Base-by-base conservation (phyloP, 2,113 vertebrate species). In the Anser brachyrhynchus region DNA sequence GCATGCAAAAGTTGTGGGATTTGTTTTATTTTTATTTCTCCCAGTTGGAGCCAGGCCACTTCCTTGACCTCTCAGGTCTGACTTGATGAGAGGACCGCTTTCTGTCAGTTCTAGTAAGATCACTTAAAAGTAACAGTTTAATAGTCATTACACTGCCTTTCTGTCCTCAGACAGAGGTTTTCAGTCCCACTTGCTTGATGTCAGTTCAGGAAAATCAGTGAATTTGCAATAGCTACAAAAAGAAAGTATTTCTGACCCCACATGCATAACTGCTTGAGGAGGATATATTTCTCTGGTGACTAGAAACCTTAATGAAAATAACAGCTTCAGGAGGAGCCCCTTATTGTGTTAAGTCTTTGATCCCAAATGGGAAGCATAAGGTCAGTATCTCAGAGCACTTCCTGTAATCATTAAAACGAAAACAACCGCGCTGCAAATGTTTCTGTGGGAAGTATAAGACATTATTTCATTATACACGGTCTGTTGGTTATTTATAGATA, bases 401-500 rank as follows among this genome's bases (percentile, higher is more conserved):
- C 35, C 52, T 19, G 17, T 61, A 76, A 86, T 70, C 58, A 49
- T 62, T 54, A 73, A 66, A 64, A 73, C 13, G 13, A 59, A 69
- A 90, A 76, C 33, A 84, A 70, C 3, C 3, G 9, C 25, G 35
- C 13, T 33, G 41, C 61, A 77, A 67, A 87, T 41, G 37, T 8
- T 69, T 89, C 57, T 51, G 31, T 51, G 37, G 33, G 59, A 90
- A 81, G 57, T 26, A 28, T 28, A 81, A 74, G 25, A n/a, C 49
- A 65, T 49, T 78, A 72, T 55, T 89, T 93, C 66, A 59, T 87
- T 89, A 46, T 51, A 22, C 26, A 33, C 1, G 5, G 19, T 81
- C 79, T 82, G 70, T 49, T 69, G 52, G 43, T 64, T 95, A 84
- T 82, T 93, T 84, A 75, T 46, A 89, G 78, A 64, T 51, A 72